These are phyloP conservation scores for Megaustenia siamemsis DNA, from an alignment of 2,888 invertebrate genomes.

Conservation along the genomic window DNA sequence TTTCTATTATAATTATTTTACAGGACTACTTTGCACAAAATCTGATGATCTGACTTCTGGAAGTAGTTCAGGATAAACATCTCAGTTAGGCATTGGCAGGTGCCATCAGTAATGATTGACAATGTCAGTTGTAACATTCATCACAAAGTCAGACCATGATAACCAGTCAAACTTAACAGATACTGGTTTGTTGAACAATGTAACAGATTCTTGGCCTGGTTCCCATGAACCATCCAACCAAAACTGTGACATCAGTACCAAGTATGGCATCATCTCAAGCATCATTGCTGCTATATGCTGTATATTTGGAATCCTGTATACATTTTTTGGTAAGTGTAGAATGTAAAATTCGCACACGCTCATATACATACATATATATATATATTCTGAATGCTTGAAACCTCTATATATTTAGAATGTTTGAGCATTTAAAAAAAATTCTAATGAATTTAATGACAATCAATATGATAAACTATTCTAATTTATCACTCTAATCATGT, in stretches of 20 bases:
- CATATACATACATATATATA: too few relatives aligned
- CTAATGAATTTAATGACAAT: too few relatives aligned
- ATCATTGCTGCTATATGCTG: slow-evolving; percentile 87
- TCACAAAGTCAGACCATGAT: background rate
- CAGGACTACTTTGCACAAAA: background rate
- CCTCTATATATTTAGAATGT: too few relatives aligned
- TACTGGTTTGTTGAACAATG: background rate
- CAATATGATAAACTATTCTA: too few relatives aligned
- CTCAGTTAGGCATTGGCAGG: background rate
- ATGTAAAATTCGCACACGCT: too few relatives aligned
- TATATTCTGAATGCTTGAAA: too few relatives aligned
- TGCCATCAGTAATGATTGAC: slow-evolving; percentile 25
- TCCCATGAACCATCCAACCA: background rate
- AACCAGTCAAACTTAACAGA: background rate
- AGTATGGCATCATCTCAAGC: slow-evolving; percentile 85
- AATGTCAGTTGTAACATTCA: slow-evolving; percentile 30
- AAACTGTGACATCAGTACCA: slow-evolving; percentile 67
- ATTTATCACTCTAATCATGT: too few relatives aligned
- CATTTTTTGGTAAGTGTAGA: slow-evolving; percentile 87
- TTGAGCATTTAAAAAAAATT: too few relatives aligned
- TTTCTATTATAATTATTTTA: background rate
- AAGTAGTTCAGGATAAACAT: background rate
- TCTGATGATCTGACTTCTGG: too few relatives aligned
- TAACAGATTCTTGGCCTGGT: background rate
- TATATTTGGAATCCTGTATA: slow-evolving; percentile 90